phyloP scores from a whole-genome alignment of 2,797 vertebrate species.

The Acanthopagrus latus region DNA sequence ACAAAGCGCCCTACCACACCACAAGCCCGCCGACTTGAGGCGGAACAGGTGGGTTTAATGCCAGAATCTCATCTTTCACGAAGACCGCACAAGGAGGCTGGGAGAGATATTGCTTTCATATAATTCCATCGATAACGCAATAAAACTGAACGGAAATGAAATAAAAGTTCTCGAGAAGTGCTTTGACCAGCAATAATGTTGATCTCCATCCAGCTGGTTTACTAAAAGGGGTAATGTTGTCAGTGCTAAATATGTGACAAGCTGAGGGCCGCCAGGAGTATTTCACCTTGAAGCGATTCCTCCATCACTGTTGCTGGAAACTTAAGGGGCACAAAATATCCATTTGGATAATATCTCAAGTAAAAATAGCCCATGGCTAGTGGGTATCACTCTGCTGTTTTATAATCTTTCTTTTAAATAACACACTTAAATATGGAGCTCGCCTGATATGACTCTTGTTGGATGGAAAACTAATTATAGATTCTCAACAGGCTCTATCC shows the following conservation, averaged over 20 bases:
- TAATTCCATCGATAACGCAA: conserved; percentile 77
- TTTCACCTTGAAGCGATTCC: conserved; percentile 43
- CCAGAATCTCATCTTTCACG: conserved; percentile 78
- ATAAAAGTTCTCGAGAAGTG: conserved; percentile 66
- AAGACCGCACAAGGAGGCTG: conserved; percentile 64
- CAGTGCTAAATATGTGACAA: conserved; percentile 67
- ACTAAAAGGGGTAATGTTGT: conserved; percentile 62
- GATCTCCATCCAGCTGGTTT: conserved; percentile 66
- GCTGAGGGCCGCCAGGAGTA: conserved; percentile 39
- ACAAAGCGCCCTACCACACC: conserved; percentile 8
- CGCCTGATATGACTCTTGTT: background rate
- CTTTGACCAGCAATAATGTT: conserved; percentile 69
- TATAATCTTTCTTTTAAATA: conserved; percentile 23
- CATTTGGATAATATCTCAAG: background rate
- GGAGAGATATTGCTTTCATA: conserved; percentile 75
- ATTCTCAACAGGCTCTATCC: background rate
- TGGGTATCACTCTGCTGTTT: conserved; percentile 10
- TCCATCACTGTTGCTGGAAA: conserved; percentile 16
- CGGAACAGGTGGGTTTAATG: conserved; percentile 82
- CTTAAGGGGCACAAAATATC: background rate
- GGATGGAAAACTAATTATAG: background rate
- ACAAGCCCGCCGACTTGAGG: conserved; percentile 46
- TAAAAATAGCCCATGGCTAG: conserved; percentile 5
- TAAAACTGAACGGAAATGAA: conserved; percentile 74
- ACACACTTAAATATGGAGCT: background rate